phyloP scores from a whole-genome alignment of 2,888 invertebrate genomes.

The Maniola hyperantus region DNA sequence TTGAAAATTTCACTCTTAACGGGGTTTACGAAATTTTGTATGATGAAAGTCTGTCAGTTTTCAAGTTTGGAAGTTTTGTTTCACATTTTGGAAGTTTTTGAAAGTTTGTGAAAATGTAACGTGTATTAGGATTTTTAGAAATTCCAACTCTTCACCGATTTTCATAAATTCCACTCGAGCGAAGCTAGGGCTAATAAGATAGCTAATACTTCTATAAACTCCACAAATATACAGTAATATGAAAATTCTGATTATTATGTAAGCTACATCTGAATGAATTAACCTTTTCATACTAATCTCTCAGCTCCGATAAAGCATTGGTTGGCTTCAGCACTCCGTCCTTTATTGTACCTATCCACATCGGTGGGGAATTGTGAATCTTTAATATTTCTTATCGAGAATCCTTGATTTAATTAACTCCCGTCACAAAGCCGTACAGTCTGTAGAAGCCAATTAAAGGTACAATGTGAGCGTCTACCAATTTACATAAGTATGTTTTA shows the following conservation, averaged over 20 bases:
- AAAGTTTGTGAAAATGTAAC: too few species aligned
- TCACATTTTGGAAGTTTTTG: too few species aligned
- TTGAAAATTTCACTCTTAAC: too few species aligned
- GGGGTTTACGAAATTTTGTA: too few species aligned
- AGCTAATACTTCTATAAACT: background rate
- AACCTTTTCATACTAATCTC: slow-evolving; percentile 1
- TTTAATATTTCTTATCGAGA: slow-evolving; percentile 2
- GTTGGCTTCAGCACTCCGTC: background rate
- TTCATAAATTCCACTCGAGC: too few species aligned
- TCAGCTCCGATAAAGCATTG: slow-evolving; percentile 9
- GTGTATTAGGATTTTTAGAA: too few species aligned
- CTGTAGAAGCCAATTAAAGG: background rate
- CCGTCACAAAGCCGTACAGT: background rate
- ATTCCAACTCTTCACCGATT: too few species aligned
- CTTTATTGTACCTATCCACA: background rate
- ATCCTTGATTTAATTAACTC: slow-evolving; percentile 10
- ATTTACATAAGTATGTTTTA: background rate
- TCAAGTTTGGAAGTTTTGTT: too few species aligned
- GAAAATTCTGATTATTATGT: background rate
- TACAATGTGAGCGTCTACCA: background rate
- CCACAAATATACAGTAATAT: background rate
- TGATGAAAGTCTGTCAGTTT: too few species aligned
- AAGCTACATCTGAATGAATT: background rate
- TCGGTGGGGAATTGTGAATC: slow-evolving; percentile 8
- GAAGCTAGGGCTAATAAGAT: too few species aligned